Percentiles rank a stretch among this genome's conserved stretches.
phyloP scores from a whole-genome alignment of 2,888 invertebrate genomes.

The Sinodicranocentrus sp. region DNA sequence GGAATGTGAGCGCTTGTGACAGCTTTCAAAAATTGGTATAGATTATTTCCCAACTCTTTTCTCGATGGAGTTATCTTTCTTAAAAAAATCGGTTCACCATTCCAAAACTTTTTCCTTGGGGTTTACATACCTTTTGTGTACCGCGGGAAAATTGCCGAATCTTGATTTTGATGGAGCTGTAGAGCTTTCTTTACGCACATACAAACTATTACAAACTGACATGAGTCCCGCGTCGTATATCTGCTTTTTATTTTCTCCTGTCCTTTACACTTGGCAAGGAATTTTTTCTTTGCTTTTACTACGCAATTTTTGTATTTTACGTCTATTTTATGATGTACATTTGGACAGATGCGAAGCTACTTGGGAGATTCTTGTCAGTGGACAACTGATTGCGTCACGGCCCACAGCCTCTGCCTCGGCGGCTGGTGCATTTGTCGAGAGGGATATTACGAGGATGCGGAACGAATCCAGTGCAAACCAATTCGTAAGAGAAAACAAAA shows the following conservation, averaged over 20 bases:
- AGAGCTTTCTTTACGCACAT: too few species aligned
- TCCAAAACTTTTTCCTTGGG: too few species aligned
- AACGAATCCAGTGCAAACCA: conserved; percentile 82
- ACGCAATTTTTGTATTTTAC: conserved; percentile 10
- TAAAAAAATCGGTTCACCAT: background rate
- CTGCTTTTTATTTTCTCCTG: too few species aligned
- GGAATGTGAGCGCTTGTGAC: conserved; percentile 35
- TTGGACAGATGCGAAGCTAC: conserved; percentile 81
- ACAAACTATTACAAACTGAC: too few species aligned
- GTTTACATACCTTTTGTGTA: too few species aligned
- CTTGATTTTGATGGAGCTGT: too few species aligned
- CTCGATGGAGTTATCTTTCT: conserved; percentile 31
- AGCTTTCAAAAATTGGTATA: conserved; percentile 48
- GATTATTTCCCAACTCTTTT: conserved; percentile 24
- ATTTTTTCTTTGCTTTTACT: conserved; percentile 1
- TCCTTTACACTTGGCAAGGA: too few species aligned
- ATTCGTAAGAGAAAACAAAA: conserved; percentile 79
- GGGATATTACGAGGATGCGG: conserved; percentile 83
- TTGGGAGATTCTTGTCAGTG: conserved; percentile 89
- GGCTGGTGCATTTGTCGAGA: conserved; percentile 88
- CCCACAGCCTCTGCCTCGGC: conserved; percentile 86
- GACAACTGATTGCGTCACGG: conserved; percentile 84
- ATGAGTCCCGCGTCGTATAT: too few species aligned
- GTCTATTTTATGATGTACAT: conserved; percentile 41
- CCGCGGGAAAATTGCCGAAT: too few species aligned